A percentile compares a stretch with the other conserved stretches of the same genome.
phyloP scores from a whole-genome alignment of 2,797 vertebrate species.

The Mormyrops boulengeri region DNA sequence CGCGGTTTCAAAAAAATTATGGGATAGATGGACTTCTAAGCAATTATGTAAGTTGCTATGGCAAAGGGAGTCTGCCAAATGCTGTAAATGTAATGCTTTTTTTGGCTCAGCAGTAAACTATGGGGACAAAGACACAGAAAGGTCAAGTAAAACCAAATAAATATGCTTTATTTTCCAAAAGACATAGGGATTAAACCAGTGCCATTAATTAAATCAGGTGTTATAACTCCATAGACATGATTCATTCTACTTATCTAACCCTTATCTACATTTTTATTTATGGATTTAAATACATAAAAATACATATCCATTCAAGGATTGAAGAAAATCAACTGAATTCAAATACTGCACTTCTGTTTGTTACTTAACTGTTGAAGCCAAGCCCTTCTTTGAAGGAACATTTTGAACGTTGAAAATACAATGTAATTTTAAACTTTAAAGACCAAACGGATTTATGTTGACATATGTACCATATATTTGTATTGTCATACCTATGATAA shows the following conservation, averaged over 20 bases:
- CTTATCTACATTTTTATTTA: not conserved
- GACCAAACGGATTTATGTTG: not conserved
- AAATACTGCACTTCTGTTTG: not conserved
- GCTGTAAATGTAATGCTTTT: not conserved
- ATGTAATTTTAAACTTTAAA: not conserved
- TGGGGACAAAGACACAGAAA: not conserved
- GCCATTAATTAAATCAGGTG: not conserved
- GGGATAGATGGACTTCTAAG: no score
- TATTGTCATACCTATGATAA: not conserved
- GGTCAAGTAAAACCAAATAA: slow-evolving; percentile 15
- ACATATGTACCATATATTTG: not conserved
- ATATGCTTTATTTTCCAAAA: not conserved
- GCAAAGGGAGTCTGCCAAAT: no score
- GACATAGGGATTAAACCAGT: slow-evolving; percentile 7
- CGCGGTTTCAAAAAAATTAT: not conserved
- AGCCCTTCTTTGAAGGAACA: not conserved
- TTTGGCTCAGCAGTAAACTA: not conserved
- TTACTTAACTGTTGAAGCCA: not conserved
- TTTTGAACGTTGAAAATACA: not conserved
- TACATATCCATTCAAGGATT: not conserved
- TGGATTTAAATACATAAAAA: not conserved
- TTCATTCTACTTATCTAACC: not conserved
- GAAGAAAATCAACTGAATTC: not conserved
- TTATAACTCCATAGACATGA: not conserved
- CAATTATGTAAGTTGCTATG: no score